Evolutionary conservation across 2,797 vertebrate genomes (phyloP), one percentile per base, ranked within the genome.

Genomic region (Myotis pilosus): DNA sequence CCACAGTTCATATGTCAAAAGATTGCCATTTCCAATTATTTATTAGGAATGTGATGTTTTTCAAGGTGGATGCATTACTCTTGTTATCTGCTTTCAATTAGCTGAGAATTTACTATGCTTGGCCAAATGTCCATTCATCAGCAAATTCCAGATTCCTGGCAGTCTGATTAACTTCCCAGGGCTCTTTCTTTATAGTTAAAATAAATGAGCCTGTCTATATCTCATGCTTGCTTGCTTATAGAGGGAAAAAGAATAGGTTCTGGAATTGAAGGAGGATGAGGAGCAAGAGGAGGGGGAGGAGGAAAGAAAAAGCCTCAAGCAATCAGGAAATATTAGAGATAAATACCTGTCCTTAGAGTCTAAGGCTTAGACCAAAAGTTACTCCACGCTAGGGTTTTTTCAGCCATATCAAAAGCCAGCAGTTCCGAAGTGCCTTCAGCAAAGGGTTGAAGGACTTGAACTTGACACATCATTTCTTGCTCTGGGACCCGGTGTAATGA

Each of bases 81-180:
- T 97, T 92, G 95, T 98, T 98, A 98, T 98, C 98, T 98, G 98
- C 97, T 98, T 98, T 98, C 98, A 98, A 98, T 98, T 98, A 98
- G 97, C 96, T 97, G 97, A 98, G 98, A 98, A 98, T 98, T 98
- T 97, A 97, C 97, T 98, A 87, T 97, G 97, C 98, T 98, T 97
- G 97, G 97, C 97, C 98, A 98, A 98, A 98, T 98, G 96, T 98
- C 96, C 98, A 98, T 98, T 98, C 97, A 98, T 98, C 98, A 98
- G 98, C 97, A 98, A 98, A 98, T 98, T 98, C 97, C 97, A 98
- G 97, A 98, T 98, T 98, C 96, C 97, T 98, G 97, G 97, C 98
- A 98, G 96, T 97, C 97, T 98, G 91, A 98, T 97, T 97, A 98
- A 98, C 98, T 98, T 98, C 97, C 96, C 97, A 94, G 97, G 97